Conservation (phyloP, 2,797 vertebrate species). For the Holocentrus rufus region DNA sequence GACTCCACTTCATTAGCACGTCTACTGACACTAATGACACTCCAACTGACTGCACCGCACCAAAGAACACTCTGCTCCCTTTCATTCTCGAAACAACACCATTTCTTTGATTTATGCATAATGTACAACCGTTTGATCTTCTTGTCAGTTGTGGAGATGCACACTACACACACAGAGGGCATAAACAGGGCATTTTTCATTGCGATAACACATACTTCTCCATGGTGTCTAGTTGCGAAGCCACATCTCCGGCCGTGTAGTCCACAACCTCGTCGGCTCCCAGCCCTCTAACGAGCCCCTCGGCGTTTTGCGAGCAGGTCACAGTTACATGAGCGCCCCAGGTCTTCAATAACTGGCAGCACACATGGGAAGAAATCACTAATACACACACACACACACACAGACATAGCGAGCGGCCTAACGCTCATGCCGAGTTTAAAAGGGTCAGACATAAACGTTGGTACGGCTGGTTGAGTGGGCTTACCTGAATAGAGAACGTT, state of each 20-base stretch:
- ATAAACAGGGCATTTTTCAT: neutral
- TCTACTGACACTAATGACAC: constrained; percentile 26
- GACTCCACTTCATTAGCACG: constrained; percentile 48
- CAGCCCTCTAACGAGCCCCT: constrained; percentile 85
- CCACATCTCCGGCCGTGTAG: constrained; percentile 83
- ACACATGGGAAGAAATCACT: constrained; percentile 3
- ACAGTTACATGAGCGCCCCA: constrained; percentile 92
- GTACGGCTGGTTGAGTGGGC: neutral
- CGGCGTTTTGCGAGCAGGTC: constrained; percentile 90
- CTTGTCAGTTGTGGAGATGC: neutral
- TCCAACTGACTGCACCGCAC: neutral
- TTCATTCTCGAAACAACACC: neutral
- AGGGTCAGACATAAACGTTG: neutral
- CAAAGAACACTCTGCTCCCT: constrained; percentile 26
- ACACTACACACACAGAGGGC: neutral
- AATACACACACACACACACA: constrained; percentile 24
- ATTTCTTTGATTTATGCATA: neutral
- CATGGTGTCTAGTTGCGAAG: constrained; percentile 81
- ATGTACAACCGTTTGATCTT: neutral
- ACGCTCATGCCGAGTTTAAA: constrained; percentile 7
- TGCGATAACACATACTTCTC: constrained; percentile 80
- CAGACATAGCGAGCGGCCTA: neutral
- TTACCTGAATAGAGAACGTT: constrained; percentile 92
- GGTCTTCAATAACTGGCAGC: constrained; percentile 87
- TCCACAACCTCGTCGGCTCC: constrained; percentile 90